These are phyloP conservation scores for Poeciliopsis infans DNA, from an alignment of 2,797 vertebrate genomes.

Conservation along the genomic window DNA sequence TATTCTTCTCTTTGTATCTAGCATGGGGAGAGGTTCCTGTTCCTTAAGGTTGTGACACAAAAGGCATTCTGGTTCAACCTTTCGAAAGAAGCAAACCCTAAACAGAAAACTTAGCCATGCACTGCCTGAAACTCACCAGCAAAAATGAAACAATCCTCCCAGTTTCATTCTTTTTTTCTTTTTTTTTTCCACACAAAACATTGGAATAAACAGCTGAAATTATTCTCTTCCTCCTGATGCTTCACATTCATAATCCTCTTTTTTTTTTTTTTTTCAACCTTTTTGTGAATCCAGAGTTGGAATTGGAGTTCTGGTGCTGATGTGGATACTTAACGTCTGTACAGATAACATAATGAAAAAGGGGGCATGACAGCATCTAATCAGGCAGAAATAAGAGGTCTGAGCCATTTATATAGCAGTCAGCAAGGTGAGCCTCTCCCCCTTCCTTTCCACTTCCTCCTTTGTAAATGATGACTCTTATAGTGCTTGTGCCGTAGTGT, in stretches of 20 bases:
- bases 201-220: slow-evolving; percentile 34
- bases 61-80: slow-evolving; percentile 84
- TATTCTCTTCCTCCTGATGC: slow-evolving; percentile 35
- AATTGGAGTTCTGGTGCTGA: slow-evolving; percentile 31
- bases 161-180: slow-evolving; percentile 23
- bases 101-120: slow-evolving; percentile 43
- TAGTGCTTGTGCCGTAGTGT: slow-evolving; percentile 85
- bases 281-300: slow-evolving; percentile 30
- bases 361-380: slow-evolving; percentile 30
- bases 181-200: slow-evolving; percentile 16
- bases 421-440: slow-evolving; percentile 73
- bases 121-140: slow-evolving; percentile 73
- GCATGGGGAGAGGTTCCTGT: slow-evolving; percentile 79
- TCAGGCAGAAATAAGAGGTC: slow-evolving; percentile 37
- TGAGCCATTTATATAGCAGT: slow-evolving; percentile 61
- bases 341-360: slow-evolving; percentile 22
- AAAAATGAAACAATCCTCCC: slow-evolving; percentile 35
- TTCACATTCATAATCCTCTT: slow-evolving; percentile 29
- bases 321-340: slow-evolving; percentile 36
- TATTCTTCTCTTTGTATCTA: slow-evolving; percentile 86
- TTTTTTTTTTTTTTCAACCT: slow-evolving; percentile 23
- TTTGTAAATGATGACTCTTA: slow-evolving; percentile 80
- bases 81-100: slow-evolving; percentile 52
- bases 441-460: slow-evolving; percentile 46
- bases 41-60: slow-evolving; percentile 81